Evolutionary conservation across 1,140 invertebrate species (phyloP).

Genomic region (Neoseiulus cucumeris): DNA sequence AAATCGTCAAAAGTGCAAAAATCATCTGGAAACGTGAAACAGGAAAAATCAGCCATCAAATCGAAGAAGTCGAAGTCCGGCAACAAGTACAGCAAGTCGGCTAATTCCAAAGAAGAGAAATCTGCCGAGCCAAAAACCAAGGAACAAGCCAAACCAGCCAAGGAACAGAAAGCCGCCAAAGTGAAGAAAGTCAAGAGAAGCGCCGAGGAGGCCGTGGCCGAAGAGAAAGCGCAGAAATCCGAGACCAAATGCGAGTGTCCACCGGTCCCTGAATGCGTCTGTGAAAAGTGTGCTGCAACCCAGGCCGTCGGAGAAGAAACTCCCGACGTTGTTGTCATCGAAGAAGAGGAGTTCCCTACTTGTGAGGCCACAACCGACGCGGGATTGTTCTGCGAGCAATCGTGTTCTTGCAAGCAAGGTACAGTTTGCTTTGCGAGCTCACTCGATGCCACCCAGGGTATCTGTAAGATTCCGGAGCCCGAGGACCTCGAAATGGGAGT

Average conservation of each 20-base stretch:
- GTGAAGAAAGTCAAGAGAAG: not conserved
- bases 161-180: not conserved
- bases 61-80: not conserved
- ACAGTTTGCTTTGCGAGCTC: not conserved
- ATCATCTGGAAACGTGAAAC: not conserved
- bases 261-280: not conserved
- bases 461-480: constrained; percentile 3
- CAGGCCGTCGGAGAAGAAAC: not conserved
- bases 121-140: not conserved
- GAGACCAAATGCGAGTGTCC: not conserved
- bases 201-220: not conserved
- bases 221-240: not conserved
- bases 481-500: constrained; percentile 5
- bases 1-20: not conserved
- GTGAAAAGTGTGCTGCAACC: not conserved
- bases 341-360: not conserved
- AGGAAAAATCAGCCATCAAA: not conserved
- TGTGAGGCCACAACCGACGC: constrained; percentile 1
- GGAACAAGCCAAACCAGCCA: not conserved
- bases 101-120: not conserved
- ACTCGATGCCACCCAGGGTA: not conserved
- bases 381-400: not conserved
- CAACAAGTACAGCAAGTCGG: not conserved
- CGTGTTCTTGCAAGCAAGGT: not conserved
- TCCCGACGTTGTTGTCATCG: not conserved